Evolutionary conservation across 2,797 vertebrate species (phyloP), one percentile per base, ranked within the genome.

Genomic region (Chrysocyon brachyurus): DNA sequence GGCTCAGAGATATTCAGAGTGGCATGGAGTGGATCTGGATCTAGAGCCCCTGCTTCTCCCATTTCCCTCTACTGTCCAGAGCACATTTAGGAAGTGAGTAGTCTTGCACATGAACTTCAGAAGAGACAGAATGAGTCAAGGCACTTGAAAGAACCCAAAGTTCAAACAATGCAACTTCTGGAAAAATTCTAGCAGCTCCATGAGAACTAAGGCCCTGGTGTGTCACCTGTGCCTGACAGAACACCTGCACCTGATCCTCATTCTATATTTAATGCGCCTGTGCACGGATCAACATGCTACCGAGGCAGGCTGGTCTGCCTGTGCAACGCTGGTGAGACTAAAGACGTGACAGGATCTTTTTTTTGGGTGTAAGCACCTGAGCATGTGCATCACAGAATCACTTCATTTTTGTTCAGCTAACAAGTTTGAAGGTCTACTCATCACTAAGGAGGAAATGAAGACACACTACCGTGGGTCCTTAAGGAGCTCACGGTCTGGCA

Each of bases 261-360:
- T 7, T 21, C 77, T 31, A 17, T 4, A 28, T 1, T 11, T 14
- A 3, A 66, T 46, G 75, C 83, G 14, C 28, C 1, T 54, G 57
- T 24, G 64, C 3, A 1, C 0, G 4, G 24, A 28, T 0, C 40
- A 21, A 40, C 4, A 15, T 4, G 3, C 4, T 5, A 21, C 54
- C 10, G 5, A 33, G 56, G 79, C 40, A 64, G 72, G 33, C 61
- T 33, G 59, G 33, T 0, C 0, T 2, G 84, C 64, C 64, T 46
- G 0, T 4, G 3, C 1, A 17, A 6, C 22, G 7, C 1, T 2
- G 46, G 68, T 21, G 68, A 64, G 61, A 54, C 33, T 9, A 12
- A 72, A 26, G 22, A 36, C 40, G 9, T 11, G 6, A 10, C 0
- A 19, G 49, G 10, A 1, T 12, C 52, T 54, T 10, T 40, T 21